phyloP scores from a whole-genome alignment of 2,888 invertebrate species.

The Callimorpha dominula region DNA sequence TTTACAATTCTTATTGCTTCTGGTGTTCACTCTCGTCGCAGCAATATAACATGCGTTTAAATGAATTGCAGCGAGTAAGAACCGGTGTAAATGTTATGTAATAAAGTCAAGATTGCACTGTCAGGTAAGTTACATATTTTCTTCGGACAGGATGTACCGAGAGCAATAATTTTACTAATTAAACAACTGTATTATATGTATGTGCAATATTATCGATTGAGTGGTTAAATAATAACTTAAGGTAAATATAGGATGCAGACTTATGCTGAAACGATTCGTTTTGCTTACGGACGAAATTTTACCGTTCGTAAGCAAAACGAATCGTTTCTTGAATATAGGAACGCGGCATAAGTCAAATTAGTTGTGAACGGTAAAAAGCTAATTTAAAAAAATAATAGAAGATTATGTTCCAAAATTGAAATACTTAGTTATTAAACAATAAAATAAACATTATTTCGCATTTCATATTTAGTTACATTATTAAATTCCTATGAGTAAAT shows the following conservation, averaged over 20 bases:
- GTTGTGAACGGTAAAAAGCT: no score
- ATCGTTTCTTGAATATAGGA: no score
- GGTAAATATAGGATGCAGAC: background rate
- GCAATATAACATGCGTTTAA: conserved; percentile 29
- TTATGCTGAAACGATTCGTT: no score
- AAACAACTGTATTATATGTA: conserved; percentile 21
- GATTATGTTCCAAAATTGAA: background rate
- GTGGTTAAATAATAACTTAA: background rate
- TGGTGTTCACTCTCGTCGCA: conserved; percentile 38
- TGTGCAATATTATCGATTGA: conserved; percentile 1
- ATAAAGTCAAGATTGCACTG: conserved; percentile 35
- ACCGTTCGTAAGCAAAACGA: no score
- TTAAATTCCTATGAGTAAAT: background rate
- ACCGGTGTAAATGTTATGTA: conserved; percentile 46
- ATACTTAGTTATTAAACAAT: background rate
- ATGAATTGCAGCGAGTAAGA: conserved; percentile 45
- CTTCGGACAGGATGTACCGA: conserved; percentile 31
- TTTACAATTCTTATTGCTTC: conserved; percentile 27
- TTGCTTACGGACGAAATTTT: no score
- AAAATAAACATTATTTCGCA: background rate
- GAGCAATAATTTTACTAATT: conserved; percentile 33
- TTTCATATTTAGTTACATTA: background rate
- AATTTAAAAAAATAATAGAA: no score
- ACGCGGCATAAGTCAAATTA: no score
- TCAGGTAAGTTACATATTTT: conserved; percentile 29